Percentiles rank a stretch among this genome's conserved stretches.
phyloP scores from a whole-genome alignment of 2,113 vertebrate genomes.

The Dromaius novaehollandiae region DNA sequence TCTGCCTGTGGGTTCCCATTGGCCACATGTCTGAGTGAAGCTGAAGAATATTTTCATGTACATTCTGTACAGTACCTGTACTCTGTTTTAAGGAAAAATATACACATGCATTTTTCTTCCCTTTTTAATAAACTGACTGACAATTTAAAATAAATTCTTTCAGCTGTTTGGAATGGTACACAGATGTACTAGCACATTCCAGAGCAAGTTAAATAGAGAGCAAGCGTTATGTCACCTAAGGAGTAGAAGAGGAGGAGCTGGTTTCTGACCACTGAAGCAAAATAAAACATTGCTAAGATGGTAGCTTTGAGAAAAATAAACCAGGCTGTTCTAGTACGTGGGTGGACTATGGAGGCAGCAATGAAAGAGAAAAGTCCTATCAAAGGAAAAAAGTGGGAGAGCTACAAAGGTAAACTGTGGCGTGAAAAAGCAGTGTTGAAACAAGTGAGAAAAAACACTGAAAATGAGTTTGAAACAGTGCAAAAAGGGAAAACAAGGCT shows the following conservation, averaged over 20 bases:
- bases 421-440: background rate
- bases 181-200: slow-evolving; percentile 22
- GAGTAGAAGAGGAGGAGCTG: background rate
- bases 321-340: background rate
- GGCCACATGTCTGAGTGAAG: background rate
- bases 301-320: background rate
- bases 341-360: background rate
- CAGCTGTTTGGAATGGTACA: background rate
- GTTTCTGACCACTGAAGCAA: background rate
- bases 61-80: background rate
- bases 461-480: background rate
- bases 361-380: background rate
- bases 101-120: slow-evolving; percentile 17
- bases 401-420: background rate
- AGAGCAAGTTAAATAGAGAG: background rate
- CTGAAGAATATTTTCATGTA: background rate
- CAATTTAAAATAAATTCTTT: slow-evolving; percentile 54
- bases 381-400: background rate
- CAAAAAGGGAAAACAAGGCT: background rate
- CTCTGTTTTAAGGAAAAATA: slow-evolving; percentile 4
- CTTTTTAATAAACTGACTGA: slow-evolving; percentile 42
- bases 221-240: background rate
- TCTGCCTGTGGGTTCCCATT: background rate
- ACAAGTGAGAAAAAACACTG: background rate
- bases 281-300: background rate